Percentiles rank a stretch among this genome's conserved stretches.
Evolutionary conservation across 1,140 invertebrate genomes (phyloP).

Genomic region (Drosophila tropicalis): DNA sequence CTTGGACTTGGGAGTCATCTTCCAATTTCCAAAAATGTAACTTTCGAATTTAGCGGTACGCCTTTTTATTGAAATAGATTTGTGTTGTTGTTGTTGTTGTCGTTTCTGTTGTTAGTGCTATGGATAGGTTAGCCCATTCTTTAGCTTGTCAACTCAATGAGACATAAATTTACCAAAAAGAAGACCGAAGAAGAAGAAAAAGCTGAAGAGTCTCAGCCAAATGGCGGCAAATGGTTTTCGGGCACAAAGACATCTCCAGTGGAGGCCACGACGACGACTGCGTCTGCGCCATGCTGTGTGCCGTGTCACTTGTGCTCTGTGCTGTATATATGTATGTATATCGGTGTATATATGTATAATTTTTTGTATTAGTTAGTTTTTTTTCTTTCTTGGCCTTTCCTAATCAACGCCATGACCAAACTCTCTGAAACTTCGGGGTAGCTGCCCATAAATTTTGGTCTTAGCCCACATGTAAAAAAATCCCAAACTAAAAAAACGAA

Average conservation of each 20-base stretch:
- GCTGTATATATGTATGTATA: conserved; percentile 20
- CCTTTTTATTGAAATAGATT: conserved; percentile 76
- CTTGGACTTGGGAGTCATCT: conserved; percentile 25
- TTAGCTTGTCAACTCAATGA: conserved; percentile 80
- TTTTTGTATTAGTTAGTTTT: conserved; percentile 9
- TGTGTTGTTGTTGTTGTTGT: conserved; percentile 40
- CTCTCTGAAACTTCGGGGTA: conserved; percentile 53
- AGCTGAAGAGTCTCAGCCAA: conserved; percentile 51
- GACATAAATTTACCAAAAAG: conserved; percentile 79
- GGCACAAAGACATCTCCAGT: conserved; percentile 61
- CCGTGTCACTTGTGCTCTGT: conserved; percentile 75
- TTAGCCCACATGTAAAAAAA: conserved; percentile 65
- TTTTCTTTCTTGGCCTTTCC: conserved; percentile 44
- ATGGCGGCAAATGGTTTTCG: conserved; percentile 69
- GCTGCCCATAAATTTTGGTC: conserved; percentile 71
- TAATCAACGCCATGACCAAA: conserved; percentile 75
- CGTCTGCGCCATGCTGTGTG: conserved; percentile 73
- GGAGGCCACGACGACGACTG: conserved; percentile 22
- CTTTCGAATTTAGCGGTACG: conserved; percentile 81
- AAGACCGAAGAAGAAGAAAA: conserved; percentile 33
- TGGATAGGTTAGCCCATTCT: conserved; percentile 64
- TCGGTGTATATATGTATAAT: conserved; percentile 20
- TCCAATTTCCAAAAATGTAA: conserved; percentile 80
- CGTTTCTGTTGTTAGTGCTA: conserved; percentile 34
- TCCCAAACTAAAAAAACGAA: conserved; percentile 9